Conservation (phyloP, 2,113 vertebrate genomes). For the Terrapene triunguis region DNA sequence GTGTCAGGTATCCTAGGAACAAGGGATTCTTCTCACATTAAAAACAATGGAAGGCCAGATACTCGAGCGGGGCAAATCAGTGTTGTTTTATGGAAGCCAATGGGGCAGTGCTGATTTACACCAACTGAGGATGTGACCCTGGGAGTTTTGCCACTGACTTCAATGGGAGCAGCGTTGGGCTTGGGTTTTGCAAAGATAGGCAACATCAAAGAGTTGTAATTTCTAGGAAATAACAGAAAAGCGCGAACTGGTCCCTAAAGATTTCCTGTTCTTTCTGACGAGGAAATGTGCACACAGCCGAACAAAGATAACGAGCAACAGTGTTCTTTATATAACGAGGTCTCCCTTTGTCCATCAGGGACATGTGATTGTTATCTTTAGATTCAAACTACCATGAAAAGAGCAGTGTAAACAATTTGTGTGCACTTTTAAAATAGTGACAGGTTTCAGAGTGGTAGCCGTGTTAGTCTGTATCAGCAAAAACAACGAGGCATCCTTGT, state of each 20-base stretch:
- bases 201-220: constrained; percentile 45
- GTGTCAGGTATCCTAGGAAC: neutral
- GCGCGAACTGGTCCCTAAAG: constrained; percentile 21
- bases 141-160: neutral
- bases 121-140: constrained; percentile 24
- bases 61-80: neutral
- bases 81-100: neutral
- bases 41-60: neutral
- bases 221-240: constrained; percentile 49
- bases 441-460: too few relatives aligned
- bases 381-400: constrained; percentile 47
- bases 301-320: constrained; percentile 47
- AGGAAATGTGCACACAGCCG: constrained; percentile 49
- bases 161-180: neutral
- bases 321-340: constrained; percentile 26
- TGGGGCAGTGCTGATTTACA: neutral
- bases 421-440: neutral
- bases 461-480: too few relatives aligned
- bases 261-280: constrained; percentile 56
- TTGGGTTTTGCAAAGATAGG: constrained; percentile 29
- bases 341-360: constrained; percentile 47
- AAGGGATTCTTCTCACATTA: neutral
- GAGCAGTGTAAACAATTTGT: constrained; percentile 54
- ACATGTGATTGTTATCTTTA: constrained; percentile 46
- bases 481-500: too few relatives aligned